Evolutionary conservation across 2,888 invertebrate genomes (phyloP), one percentile per base, ranked within the genome.

Genomic region (Gymnocheta viridis): DNA sequence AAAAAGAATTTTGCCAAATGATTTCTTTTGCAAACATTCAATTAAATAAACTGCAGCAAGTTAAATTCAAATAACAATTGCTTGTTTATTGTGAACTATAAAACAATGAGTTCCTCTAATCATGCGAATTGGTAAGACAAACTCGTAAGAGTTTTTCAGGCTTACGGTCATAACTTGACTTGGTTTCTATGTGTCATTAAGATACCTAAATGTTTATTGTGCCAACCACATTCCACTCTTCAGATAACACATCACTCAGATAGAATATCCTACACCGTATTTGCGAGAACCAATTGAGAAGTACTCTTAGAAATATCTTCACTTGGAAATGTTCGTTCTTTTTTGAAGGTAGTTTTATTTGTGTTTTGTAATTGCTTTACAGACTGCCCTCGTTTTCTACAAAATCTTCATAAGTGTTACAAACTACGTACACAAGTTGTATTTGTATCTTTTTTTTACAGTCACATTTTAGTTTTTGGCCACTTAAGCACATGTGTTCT

Each of bases 131-230:
- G 60, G 17, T 27, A 47, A 60, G 32, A 67, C 66, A 79, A 82
- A 22, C 5, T 19, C 66, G 62, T 24, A 70, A 76, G 70, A 74
- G 79, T 35, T 79, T 69, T 51, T 76, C 54, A 85, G 54, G 86
- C 89, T 89, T 87, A 78, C 86, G 89, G 89, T 88, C 89, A 88
- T 86, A 89, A 88, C 89, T 89, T 89, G 90, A 89, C 89, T 90
- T 89, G 89, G 88, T 89, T 89, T 87, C 81, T 38, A 83, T 83
- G 47, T 78, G 84, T 84, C 84, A 84, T 73, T 69, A 77, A 72
- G 73, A 72, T 72, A 69, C 47, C 60, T 56, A 29, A 74, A 62
- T 54, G 44, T 67, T 64, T 58, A 19, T 56, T 35, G 62, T 29
- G n/a, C 14, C 47, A 56, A 44, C 41, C 35, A 44, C 19, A 29